Base-by-base conservation (phyloP, 2,888 invertebrate species). In the Latrodectus hesperus region DNA sequence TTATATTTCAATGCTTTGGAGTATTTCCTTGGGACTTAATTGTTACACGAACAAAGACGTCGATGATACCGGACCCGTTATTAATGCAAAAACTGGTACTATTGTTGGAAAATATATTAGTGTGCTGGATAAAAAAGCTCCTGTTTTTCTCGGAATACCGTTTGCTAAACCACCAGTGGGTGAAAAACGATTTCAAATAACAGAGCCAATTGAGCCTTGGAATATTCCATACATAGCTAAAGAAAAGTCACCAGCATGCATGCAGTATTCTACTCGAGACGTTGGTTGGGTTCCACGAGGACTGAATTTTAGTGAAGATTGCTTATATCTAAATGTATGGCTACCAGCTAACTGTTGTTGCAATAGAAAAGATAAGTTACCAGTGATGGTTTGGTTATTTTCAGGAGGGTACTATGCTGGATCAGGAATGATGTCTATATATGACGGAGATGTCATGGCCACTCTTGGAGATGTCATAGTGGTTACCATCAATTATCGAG, bases 241-340 rank as follows among this genome's bases (percentile, higher is more conserved):
- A 10, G 51, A 83, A 65, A 89, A 88, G 38, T 87, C 77, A 8
- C 83, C 90, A 16, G 88, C 90, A 9, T 91, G 91, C 89, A 81
- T 90, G 64, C 91, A 91, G 72, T 90, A 89, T 26, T 81, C 84
- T 14, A 91, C 90, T 76, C 17, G 89, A 64, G 55, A 79, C 0
- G 84, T 89, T 77, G 84, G 89, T 4, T 38, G 38, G 38, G 81
- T 91, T 12, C 51, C 77, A 8, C 84, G 84, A 22, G 67, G 60
- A 49, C 52, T 72, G 16, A 11, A n/a, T 10, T 10, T 72, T n/a
- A 73, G 49, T 55, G 97, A 97, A 92, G 95, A 97, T 92, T 97
- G 97, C 90, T 93, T 97, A 65, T 96, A 95, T 22, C 92, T 97
- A 14, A 97, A 97, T 91, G 94, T 97, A 1, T 95, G 95, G 55